Evolutionary conservation across 1,140 invertebrate genomes (phyloP).

Genomic region (Megalopta genalis): DNA sequence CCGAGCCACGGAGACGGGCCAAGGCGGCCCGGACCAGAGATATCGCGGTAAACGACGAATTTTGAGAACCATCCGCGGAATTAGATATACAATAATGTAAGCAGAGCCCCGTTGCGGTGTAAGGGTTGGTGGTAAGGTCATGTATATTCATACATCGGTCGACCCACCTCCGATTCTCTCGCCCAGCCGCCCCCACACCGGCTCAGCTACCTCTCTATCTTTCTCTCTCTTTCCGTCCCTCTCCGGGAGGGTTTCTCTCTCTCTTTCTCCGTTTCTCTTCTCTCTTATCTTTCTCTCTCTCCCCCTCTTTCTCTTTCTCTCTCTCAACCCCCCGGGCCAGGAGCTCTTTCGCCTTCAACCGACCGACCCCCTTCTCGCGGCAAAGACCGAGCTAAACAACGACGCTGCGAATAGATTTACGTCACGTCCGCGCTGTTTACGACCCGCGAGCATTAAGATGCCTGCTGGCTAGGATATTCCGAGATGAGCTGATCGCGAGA

Average conservation of each 20-base stretch:
- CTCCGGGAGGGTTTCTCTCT: not conserved
- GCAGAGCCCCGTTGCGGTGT: conserved; percentile 79
- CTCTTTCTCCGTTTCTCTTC: not conserved
- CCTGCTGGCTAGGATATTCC: conserved; percentile 48
- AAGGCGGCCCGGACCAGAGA: not conserved
- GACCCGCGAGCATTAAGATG: conserved; percentile 66
- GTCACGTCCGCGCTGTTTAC: conserved; percentile 70
- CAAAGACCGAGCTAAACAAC: conserved; percentile 72
- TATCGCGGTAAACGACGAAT: conserved; percentile 59
- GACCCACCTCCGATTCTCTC: conserved; percentile 66
- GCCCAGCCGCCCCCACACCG: conserved; percentile 48
- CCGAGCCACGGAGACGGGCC: not conserved
- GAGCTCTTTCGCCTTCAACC: conserved; percentile 49
- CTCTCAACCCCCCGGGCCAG: not conserved
- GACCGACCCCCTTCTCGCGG: conserved; percentile 58
- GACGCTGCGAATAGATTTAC: conserved; percentile 72
- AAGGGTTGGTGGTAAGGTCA: conserved; percentile 79
- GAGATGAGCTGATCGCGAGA: conserved; percentile 33
- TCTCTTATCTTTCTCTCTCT: conserved; percentile 27
- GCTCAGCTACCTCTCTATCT: conserved; percentile 29
- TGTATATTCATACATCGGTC: conserved; percentile 80
- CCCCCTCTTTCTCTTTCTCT: not conserved
- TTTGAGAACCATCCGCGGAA: conserved; percentile 78
- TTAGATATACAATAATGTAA: conserved; percentile 82
- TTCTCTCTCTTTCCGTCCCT: conserved; percentile 33